A percentile compares a stretch with the other conserved stretches of the same genome.
These are phyloP conservation scores for Orchesellides sinensis DNA, from an alignment of 2,888 invertebrate genomes.

Conservation along the genomic window DNA sequence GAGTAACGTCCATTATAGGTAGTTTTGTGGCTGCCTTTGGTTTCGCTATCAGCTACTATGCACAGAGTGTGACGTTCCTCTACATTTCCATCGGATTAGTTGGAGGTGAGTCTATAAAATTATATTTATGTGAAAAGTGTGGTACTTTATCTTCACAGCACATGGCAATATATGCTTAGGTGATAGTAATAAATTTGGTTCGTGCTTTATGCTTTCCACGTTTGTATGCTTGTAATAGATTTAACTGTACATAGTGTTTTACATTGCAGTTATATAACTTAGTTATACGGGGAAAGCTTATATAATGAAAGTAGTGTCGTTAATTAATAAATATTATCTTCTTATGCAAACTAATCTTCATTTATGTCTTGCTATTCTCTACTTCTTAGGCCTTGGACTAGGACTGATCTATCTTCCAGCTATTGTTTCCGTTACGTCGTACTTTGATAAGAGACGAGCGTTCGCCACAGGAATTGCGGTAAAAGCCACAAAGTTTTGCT, in stretches of 20 bases:
- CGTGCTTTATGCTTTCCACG: too few relatives aligned
- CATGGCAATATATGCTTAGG: too few relatives aligned
- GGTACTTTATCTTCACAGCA: too few relatives aligned
- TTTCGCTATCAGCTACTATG: constrained; percentile 88
- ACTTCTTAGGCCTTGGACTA: constrained; percentile 88
- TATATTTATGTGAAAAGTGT: constrained; percentile 6
- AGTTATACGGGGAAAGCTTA: too few relatives aligned
- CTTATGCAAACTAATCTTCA: constrained; percentile 1
- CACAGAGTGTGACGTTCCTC: constrained; percentile 88
- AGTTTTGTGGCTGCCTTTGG: constrained; percentile 87
- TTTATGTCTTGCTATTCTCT: background rate
- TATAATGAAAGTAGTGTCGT: too few relatives aligned
- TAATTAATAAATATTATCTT: background rate
- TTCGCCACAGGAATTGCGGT: constrained; percentile 97
- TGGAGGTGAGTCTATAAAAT: constrained; percentile 80
- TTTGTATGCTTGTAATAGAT: too few relatives aligned
- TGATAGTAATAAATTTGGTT: too few relatives aligned
- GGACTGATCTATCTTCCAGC: constrained; percentile 98
- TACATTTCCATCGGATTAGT: constrained; percentile 97
- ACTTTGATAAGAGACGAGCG: constrained; percentile 96
- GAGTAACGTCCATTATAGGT: constrained; percentile 92
- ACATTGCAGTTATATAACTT: too few relatives aligned
- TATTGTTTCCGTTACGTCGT: constrained; percentile 97
- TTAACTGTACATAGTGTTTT: too few relatives aligned
- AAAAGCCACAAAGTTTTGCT: background rate